These are phyloP conservation scores for Perca fluviatilis DNA, from an alignment of 2,113 vertebrate species.

Conservation along the genomic window DNA sequence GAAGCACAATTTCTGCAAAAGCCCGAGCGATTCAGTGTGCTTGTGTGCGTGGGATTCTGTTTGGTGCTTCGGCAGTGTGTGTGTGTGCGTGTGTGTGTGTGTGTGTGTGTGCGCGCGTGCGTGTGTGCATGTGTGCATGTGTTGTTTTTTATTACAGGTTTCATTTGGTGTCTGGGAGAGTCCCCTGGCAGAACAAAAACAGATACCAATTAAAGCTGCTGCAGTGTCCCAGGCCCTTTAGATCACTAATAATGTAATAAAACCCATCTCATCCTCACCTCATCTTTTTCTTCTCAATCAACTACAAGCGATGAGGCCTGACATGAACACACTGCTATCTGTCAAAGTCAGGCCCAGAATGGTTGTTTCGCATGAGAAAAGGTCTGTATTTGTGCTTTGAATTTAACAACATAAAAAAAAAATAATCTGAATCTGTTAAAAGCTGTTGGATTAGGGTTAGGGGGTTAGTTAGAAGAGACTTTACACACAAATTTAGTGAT, in stretches of 20 bases:
- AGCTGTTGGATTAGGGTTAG: neutral
- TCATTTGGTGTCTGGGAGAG: conserved; percentile 63
- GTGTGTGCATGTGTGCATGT: conserved; percentile 12
- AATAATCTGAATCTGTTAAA: neutral
- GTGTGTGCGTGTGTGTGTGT: conserved; percentile 5
- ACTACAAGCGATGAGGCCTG: neutral
- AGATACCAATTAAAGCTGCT: conserved; percentile 65
- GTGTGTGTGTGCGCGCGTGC: conserved; percentile 11
- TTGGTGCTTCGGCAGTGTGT: neutral
- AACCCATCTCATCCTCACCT: neutral
- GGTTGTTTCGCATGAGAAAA: neutral
- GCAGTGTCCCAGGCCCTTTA: conserved; percentile 35
- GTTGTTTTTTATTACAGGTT: conserved; percentile 50
- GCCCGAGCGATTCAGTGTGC: neutral
- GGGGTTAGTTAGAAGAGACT: neutral
- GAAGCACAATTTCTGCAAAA: neutral
- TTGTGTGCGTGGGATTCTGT: conserved; percentile 15
- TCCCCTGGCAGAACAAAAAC: conserved; percentile 55
- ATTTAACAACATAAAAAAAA: neutral
- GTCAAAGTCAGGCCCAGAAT: neutral
- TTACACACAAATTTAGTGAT: neutral
- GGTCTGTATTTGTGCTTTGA: neutral
- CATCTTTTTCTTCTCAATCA: neutral
- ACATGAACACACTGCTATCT: neutral
- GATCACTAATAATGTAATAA: conserved; percentile 44